These are phyloP conservation scores for Centropus bengalensis DNA, from an alignment of 2,113 vertebrate species.

Conservation along the genomic window DNA sequence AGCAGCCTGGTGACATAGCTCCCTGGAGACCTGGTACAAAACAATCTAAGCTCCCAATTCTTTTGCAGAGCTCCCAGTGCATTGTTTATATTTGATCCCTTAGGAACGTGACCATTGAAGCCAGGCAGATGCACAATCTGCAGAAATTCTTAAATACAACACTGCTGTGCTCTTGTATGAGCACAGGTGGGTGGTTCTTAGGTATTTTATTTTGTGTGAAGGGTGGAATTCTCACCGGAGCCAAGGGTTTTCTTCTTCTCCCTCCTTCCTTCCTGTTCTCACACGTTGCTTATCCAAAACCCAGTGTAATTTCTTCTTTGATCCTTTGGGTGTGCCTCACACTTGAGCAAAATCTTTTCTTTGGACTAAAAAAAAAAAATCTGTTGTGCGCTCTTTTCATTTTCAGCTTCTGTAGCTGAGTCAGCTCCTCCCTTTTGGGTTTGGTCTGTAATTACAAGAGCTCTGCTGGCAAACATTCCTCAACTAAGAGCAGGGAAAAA, in stretches of 20 bases:
- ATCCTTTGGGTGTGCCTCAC: not conserved
- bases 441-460: conserved; percentile 43
- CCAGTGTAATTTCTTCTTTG: not conserved
- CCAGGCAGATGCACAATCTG: not conserved
- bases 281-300: not conserved
- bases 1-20: not conserved
- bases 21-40: not conserved
- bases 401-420: conserved; percentile 26
- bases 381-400: not conserved
- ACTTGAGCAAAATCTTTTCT: not conserved
- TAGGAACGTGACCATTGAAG: not conserved
- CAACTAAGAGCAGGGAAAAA: not conserved
- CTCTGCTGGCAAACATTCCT: conserved; percentile 11
- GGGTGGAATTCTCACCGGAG: not conserved
- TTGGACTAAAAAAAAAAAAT: not conserved
- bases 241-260: not conserved
- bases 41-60: not conserved
- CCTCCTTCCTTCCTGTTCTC: not conserved
- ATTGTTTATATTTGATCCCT: not conserved
- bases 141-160: not conserved
- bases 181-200: not conserved
- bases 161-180: not conserved
- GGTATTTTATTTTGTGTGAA: not conserved
- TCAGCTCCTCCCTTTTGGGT: conserved; percentile 16
- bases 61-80: not conserved